Percentiles rank a stretch among this genome's conserved stretches.
Conservation (phyloP, 2,113 vertebrate genomes). For the rat (Rattus norvegicus) region GRCr8 NC_086025.1:41021501-41022000, state of each 20-base stretch:
- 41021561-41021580: constrained; percentile 43
- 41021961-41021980: constrained; percentile 77
- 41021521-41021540: constrained; percentile 2
- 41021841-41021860: constrained; percentile 65
- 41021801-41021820: not conserved
- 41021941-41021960: constrained; percentile 74
- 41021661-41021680: not conserved
- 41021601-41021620: constrained; percentile 53
- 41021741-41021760: not conserved
- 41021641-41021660: not conserved
- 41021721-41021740: not conserved
- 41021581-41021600: constrained; percentile 56
- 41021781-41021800: not conserved
- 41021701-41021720: not conserved
- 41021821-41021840: not conserved
- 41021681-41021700: not conserved
- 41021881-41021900: constrained; percentile 66
- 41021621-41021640: constrained; percentile 33
- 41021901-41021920: constrained; percentile 81
- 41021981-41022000: not conserved
- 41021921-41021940: constrained; percentile 74
- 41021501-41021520: constrained; percentile 5
- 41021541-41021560: constrained; percentile 38
- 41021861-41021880: constrained; percentile 53
- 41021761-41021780: not conserved